phyloP scores from a whole-genome alignment of 23 tunicate genomes.

The Halocynthia roretzi region DNA sequence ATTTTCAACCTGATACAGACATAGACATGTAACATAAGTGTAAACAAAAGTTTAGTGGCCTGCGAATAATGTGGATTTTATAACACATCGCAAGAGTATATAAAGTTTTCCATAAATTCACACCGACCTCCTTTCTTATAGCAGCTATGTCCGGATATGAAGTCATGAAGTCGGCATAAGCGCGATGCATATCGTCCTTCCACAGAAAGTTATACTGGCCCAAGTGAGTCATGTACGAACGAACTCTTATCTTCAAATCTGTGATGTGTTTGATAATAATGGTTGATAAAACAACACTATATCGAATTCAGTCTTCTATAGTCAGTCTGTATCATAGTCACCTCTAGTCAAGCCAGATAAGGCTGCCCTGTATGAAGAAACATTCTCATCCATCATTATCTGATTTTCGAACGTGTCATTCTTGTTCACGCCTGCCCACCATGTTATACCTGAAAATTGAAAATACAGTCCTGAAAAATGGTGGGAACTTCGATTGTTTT shows the following conservation, averaged over 20 bases:
- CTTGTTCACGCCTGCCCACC: constrained; percentile 82
- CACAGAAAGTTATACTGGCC: constrained; percentile 83
- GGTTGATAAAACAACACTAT: neutral
- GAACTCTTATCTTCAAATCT: constrained; percentile 43
- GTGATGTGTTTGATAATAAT: neutral
- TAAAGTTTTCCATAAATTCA: no score
- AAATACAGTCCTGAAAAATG: neutral
- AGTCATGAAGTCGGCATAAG: constrained; percentile 60
- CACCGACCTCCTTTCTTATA: constrained; percentile 66
- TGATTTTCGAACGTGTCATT: constrained; percentile 47
- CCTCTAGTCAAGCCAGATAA: constrained; percentile 64
- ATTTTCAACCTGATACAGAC: constrained; percentile 46
- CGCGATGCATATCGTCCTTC: constrained; percentile 82
- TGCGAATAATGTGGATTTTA: no score
- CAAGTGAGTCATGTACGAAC: constrained; percentile 46
- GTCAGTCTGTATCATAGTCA: neutral
- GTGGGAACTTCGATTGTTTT: neutral
- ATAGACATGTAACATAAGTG: neutral
- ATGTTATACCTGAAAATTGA: constrained; percentile 35
- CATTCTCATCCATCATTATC: constrained; percentile 65
- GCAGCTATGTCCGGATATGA: constrained; percentile 54
- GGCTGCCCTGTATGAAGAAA: constrained; percentile 32
- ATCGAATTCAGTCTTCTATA: neutral
- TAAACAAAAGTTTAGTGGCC: neutral
- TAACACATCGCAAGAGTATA: no score